Base-by-base conservation (phyloP, 2,797 vertebrate species). In the Mallotus villosus region DNA sequence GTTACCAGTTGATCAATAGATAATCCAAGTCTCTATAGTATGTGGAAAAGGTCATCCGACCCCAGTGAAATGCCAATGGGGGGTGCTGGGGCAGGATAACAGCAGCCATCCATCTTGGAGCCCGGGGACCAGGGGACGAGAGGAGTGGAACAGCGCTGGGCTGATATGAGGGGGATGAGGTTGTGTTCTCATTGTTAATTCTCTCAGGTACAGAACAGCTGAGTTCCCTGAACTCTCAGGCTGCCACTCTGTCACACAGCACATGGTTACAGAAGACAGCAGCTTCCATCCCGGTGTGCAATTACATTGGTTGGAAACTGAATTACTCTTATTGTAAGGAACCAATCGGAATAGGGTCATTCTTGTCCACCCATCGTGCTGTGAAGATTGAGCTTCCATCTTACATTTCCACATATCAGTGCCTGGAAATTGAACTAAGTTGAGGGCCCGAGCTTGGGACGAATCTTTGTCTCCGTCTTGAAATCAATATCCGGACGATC, bases 91-190 rank as follows among this genome's bases (percentile, higher is more conserved):
- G 16, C 72, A 27, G 72, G 73, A 60, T 87, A 88, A 89, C 88
- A 81, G 82, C 81, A 80, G 74, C 77, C 83, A 92, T 91, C 88
- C 77, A 90, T 92, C 87, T 88, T 84, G 58, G 74, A 71, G 41
- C 4, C 59, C 27, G 63, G 68, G 67, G 76, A 72, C 53, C 67
- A 80, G 74, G 77, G 69, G 58, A 61, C 2, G 19, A 25, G 2
- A 5, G 65, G 22, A 34, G 25, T 17, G 63, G 41, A 21, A 29
- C 19, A 49, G 49, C 58, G 76, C 51, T 19, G 16, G 19, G 17
- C 51, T n/a, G 16, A 55, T 55, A 5, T 7, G 51, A n/a, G 51
- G 51, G 17, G 4, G 9, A 55, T n/a, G 51, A 55, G 17, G 16
- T 55, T 3, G 19, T 6, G 51, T 55, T 55, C 51, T n/a, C 16